Conservation (phyloP, 2,113 vertebrate genomes). For the Aspiorhynchus laticeps region DNA sequence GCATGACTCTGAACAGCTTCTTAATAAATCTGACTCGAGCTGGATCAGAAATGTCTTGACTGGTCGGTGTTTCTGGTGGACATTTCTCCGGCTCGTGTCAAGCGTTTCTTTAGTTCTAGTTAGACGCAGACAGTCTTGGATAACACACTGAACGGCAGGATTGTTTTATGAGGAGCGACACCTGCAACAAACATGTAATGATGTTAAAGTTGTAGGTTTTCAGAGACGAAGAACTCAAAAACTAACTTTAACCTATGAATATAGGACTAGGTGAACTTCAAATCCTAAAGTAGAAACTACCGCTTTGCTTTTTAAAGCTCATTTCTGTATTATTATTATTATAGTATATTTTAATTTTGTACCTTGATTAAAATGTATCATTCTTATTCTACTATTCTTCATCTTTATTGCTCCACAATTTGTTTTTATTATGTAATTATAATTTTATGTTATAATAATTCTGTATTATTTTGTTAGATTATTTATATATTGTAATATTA, state of each 20-base stretch:
- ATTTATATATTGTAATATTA: no score
- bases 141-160: no score
- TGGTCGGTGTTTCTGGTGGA: not conserved
- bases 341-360: not conserved
- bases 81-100: not conserved
- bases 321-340: not conserved
- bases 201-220: not conserved
- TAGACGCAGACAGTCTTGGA: not conserved
- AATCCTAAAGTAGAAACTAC: not conserved
- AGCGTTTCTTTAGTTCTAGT: not conserved
- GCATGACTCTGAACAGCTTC: not conserved
- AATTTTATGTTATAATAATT: no score
- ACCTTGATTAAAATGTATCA: no score
- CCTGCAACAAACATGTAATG: not conserved
- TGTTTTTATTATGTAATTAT: no score
- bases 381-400: no score
- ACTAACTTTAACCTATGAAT: no score
- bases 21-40: not conserved
- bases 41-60: not conserved
- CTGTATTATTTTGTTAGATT: no score
- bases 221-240: no score
- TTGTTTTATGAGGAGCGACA: no score
- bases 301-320: not conserved
- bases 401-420: no score
- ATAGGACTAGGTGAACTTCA: not conserved